A percentile compares a stretch with the other conserved stretches of the same genome.
Evolutionary conservation across 2,113 vertebrate species (phyloP).

Genomic region (Hydropotes inermis): DNA sequence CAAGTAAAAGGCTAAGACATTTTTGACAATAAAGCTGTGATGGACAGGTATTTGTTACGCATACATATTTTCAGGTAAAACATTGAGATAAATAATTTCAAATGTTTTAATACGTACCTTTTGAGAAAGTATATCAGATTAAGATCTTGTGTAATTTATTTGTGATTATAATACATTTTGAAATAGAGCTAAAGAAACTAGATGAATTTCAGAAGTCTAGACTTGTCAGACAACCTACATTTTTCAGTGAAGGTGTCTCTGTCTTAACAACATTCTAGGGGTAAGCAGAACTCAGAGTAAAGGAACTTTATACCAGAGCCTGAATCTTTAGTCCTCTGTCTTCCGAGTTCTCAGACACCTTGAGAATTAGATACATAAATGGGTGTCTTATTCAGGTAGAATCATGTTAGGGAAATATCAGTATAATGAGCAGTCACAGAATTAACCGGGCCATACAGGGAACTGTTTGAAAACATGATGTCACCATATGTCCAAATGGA

Average conservation of each 20-base stretch:
- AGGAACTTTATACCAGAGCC: neutral
- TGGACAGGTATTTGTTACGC: neutral
- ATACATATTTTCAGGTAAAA: slow-evolving; percentile 3
- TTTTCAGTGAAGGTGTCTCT: neutral
- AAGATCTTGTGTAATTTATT: slow-evolving; percentile 8
- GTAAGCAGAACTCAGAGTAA: neutral
- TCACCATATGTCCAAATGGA: neutral
- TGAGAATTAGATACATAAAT: neutral
- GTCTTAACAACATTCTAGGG: neutral
- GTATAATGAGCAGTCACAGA: neutral
- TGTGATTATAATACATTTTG: neutral
- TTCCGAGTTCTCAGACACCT: neutral
- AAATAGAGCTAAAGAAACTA: slow-evolving; percentile 14
- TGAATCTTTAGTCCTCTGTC: neutral
- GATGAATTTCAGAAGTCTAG: slow-evolving; percentile 4
- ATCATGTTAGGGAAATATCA: neutral
- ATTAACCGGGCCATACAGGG: neutral
- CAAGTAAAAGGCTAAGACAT: neutral
- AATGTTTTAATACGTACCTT: neutral
- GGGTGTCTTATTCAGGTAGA: neutral
- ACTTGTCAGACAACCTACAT: neutral
- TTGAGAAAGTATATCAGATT: neutral
- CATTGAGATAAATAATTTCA: slow-evolving; percentile 1
- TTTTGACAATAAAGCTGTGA: neutral
- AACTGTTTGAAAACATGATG: neutral